phyloP scores from a whole-genome alignment of 2,113 vertebrate genomes.

The Corvus hawaiiensis region DNA sequence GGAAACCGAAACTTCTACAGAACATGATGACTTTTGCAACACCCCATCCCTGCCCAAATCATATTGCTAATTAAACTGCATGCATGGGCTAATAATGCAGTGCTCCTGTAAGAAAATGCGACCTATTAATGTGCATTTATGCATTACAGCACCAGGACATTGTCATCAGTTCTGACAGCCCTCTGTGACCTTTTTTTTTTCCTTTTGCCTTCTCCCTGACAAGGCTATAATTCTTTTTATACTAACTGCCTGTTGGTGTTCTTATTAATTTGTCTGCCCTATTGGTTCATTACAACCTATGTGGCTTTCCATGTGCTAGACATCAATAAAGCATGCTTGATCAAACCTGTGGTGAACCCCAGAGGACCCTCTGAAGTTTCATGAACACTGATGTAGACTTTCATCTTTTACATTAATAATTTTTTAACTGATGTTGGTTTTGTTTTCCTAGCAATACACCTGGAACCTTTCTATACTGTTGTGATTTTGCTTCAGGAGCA shows the following conservation, averaged over 20 bases:
- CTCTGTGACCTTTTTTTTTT: slow-evolving; percentile 4
- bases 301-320: slow-evolving; percentile 26
- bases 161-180: not conserved
- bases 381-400: not conserved
- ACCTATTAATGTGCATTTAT: slow-evolving; percentile 11
- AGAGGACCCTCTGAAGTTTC: slow-evolving; percentile 14
- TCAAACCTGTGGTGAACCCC: slow-evolving; percentile 31
- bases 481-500: slow-evolving; percentile 87
- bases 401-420: slow-evolving; percentile 31
- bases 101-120: not conserved
- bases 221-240: slow-evolving; percentile 14
- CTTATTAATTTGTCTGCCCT: slow-evolving; percentile 34
- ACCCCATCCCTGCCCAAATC: not conserved
- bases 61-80: not conserved
- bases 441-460: slow-evolving; percentile 71
- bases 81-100: not conserved
- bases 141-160: not conserved
- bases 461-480: slow-evolving; percentile 86
- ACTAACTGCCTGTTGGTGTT: slow-evolving; percentile 17
- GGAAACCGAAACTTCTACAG: not conserved
- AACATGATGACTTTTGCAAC: not conserved
- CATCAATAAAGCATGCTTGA: slow-evolving; percentile 15
- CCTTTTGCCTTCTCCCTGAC: not conserved
- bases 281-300: slow-evolving; percentile 25
- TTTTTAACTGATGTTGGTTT: slow-evolving; percentile 45